Percentiles rank a stretch among this genome's conserved stretches.
Evolutionary conservation across 2,797 vertebrate genomes (phyloP).

Genomic region (Hephaestus fuliginosus): DNA sequence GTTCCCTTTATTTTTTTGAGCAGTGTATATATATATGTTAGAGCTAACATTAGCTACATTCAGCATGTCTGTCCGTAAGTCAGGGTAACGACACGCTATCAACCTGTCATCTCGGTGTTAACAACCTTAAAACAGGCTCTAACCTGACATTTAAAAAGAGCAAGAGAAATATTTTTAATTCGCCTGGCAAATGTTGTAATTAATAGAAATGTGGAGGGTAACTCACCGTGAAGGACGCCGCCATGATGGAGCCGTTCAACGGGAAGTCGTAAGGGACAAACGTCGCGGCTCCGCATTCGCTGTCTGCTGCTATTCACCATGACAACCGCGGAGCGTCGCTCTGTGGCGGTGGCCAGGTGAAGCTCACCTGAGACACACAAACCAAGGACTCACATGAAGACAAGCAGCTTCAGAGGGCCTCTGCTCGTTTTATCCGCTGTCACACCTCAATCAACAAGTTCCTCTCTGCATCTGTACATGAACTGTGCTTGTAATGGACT

Average conservation of each 20-base stretch:
- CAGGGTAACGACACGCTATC: background rate
- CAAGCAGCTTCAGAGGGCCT: background rate
- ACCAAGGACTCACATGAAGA: too few relatives aligned
- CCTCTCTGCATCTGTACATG: background rate
- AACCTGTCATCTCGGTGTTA: background rate
- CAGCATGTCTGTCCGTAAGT: background rate
- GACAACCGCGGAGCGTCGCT: slow-evolving; percentile 50
- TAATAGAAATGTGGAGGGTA: slow-evolving; percentile 39
- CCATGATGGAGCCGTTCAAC: slow-evolving; percentile 68
- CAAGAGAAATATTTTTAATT: too few relatives aligned
- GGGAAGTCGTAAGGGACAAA: slow-evolving; percentile 58
- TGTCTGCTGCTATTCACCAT: background rate
- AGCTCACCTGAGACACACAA: slow-evolving; percentile 2
- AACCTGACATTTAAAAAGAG: accelerated
- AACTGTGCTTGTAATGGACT: too few relatives aligned
- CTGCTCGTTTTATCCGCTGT: background rate
- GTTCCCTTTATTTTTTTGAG: too few relatives aligned
- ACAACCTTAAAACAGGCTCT: background rate
- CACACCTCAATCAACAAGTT: background rate
- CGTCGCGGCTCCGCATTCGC: background rate
- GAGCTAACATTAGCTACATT: background rate
- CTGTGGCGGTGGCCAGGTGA: background rate
- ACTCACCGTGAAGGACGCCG: slow-evolving; percentile 69
- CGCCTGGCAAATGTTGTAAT: accelerated
- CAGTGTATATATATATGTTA: too few relatives aligned